Evolutionary conservation across 2,888 invertebrate species (phyloP).

Genomic region (Nycteola revayana): DNA sequence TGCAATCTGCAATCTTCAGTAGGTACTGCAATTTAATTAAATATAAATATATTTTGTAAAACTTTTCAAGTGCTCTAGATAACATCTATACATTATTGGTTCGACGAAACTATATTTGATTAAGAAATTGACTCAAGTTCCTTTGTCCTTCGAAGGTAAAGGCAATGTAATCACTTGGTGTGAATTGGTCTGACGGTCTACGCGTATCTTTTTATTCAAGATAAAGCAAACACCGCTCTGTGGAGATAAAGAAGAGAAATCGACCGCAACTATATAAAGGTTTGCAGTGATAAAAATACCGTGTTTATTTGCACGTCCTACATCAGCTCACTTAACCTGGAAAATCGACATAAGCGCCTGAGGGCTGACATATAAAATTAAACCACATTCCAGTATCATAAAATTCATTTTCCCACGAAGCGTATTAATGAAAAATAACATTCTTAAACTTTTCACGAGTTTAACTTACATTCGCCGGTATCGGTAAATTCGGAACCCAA

Average conservation of each 20-base stretch:
- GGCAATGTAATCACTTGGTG: constrained; percentile 47
- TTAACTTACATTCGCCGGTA: constrained; percentile 71
- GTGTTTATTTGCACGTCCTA: constrained; percentile 82
- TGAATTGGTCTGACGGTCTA: constrained; percentile 54
- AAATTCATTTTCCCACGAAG: constrained; percentile 46
- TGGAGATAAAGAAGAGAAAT: constrained; percentile 79
- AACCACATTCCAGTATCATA: constrained; percentile 47
- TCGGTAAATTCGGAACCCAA: constrained; percentile 76
- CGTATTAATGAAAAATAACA: constrained; percentile 34
- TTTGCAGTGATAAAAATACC: constrained; percentile 80
- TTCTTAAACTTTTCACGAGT: constrained; percentile 42
- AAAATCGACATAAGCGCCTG: constrained; percentile 51
- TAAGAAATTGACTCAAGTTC: too few species aligned
- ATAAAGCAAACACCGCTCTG: constrained; percentile 78
- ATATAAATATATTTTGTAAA: background rate
- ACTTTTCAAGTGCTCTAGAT: background rate
- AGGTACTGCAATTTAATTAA: too few species aligned
- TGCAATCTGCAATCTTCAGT: too few species aligned
- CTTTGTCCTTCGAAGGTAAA: constrained; percentile 14
- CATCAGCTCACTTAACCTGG: constrained; percentile 60
- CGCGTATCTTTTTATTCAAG: constrained; percentile 71
- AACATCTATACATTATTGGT: background rate
- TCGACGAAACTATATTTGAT: background rate
- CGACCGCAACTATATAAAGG: constrained; percentile 82
- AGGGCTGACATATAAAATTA: constrained; percentile 46